These are phyloP conservation scores for Fistularia tabacaria DNA, from an alignment of 2,797 vertebrate genomes.

Conservation along the genomic window DNA sequence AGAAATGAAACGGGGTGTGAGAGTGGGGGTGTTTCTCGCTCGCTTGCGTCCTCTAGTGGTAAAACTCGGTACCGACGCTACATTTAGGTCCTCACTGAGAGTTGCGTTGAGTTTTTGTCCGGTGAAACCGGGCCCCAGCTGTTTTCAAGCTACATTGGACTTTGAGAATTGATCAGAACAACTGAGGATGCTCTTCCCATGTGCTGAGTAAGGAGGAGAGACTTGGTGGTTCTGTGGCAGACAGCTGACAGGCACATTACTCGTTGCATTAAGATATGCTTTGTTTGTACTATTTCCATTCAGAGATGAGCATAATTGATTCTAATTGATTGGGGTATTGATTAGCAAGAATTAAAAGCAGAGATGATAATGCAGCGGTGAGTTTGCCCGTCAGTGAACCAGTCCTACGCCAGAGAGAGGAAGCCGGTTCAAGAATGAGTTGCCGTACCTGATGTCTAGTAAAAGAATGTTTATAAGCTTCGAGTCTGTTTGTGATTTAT, in stretches of 20 bases:
- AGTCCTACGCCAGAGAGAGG: constrained; percentile 31
- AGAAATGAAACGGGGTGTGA: constrained; percentile 6
- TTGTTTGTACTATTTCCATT: constrained; percentile 70
- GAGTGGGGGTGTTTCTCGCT: constrained; percentile 40
- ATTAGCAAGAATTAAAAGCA: constrained; percentile 71
- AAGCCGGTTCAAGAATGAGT: constrained; percentile 27
- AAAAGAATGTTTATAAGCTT: constrained; percentile 34
- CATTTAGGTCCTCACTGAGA: background rate
- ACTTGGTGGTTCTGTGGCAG: constrained; percentile 66
- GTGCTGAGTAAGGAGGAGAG: constrained; percentile 64
- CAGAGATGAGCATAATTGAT: constrained; percentile 72
- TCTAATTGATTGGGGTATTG: constrained; percentile 79
- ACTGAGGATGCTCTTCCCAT: constrained; percentile 45
- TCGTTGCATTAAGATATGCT: constrained; percentile 75
- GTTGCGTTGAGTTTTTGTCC: constrained; percentile 10
- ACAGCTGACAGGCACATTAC: constrained; percentile 67
- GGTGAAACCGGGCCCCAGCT: constrained; percentile 6
- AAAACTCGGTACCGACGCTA: constrained; percentile 16
- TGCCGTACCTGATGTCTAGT: constrained; percentile 36
- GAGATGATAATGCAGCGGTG: constrained; percentile 34
- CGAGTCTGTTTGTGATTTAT: constrained; percentile 34
- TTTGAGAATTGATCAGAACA: constrained; percentile 41
- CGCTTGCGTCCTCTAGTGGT: constrained; percentile 74
- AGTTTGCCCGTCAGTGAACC: constrained; percentile 24
- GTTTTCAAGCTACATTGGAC: constrained; percentile 18